Base-by-base conservation (phyloP, 1,140 invertebrate species). In the Acromyrmex charruanus region DNA sequence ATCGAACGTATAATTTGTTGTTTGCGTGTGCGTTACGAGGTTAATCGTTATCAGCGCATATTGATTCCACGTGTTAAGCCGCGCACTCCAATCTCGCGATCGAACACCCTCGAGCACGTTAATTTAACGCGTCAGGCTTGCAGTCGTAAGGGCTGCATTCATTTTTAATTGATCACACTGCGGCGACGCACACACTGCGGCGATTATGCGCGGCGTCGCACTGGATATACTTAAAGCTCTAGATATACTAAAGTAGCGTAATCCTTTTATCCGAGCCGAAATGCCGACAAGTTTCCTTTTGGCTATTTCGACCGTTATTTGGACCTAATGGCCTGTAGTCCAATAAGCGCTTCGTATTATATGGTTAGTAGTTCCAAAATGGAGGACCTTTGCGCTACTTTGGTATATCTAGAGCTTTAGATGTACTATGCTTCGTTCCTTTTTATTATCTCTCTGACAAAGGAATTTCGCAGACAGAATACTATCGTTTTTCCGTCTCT, bases 81-180 rank as follows among this genome's bases (percentile, higher is more conserved):
- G 68, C 88, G 69, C 58, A 85, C 87, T 75, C 81, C 44, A 81
- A 81, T 75, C n/a, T 49, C 44, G 55, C 28, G 16, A 49, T 69
- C 18, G 25, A n/a, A 10, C 25, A 44, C 80, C 25, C 39, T 53
- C 77, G 4, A 21, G 1, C 74, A 58, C 69, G 31, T 16, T 59
- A 59, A 59, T 72, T 82, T 74, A 35, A 74, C 77, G 25, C 25
- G 39, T 28, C 66, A 28, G 12, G 28, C n/a, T 59, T 25, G 35
- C 65, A 31, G 55, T 12, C 51, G 35, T 16, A 10, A 21, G 25
- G 25, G 28, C n/a, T 3, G 14, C n/a, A 61, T 75, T 21, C 58
- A 75, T 61, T 74, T 84, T 74, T 84, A 61, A 84, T 75, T 51
- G 39, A 84, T 84, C 80, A 35, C 14, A 74, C 68, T 72, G 68